Base-by-base conservation (phyloP, 2,888 invertebrate genomes). In the Chorisops tibialis region DNA sequence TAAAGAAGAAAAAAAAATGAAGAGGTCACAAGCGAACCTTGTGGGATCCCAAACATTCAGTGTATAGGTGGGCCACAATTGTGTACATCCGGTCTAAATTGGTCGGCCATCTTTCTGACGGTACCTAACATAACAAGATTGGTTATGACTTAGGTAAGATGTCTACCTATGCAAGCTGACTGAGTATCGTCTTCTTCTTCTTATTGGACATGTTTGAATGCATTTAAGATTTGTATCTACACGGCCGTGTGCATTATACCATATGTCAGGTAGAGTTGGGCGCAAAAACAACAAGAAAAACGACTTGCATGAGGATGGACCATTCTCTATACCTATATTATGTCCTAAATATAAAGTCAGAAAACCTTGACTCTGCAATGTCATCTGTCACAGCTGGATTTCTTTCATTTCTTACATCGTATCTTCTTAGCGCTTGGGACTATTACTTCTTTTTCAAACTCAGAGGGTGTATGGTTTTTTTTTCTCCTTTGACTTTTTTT, bases 341-440 rank as follows among this genome's bases (percentile, higher is more conserved):
- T 6, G 35, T 18, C 18, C 9, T 16, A 19, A 6, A 4, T 19
- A 9, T 30, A 30, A 7, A 39, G 14, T 39, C 41, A 16, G 16
- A 37, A 58, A 58, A 58, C 49, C 51, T 59, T 59, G 41, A 48
- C 14, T 38, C 24, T 16, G 4, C 39, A 60, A 30, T 60, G 43
- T 61, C 61, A 61, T 61, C 61, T 61, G 61, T 52, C 61, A 52
- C 61, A 61, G 61, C 51, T 61, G 61, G 61, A 61, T 52, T 60
- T 49, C 49, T 54, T 54, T 24, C 50, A 50, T 50, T 14, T 14
- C 54, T 41, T 22, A 24, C 16, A 41, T 41, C 24, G 54, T 41
- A 24, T 41, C 54, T 41, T 41, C 43, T 43, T 54, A 54, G 39
- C 4, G n/a, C 38, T 21, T n/a, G 16, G 54, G 24, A 21, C 12